These are phyloP conservation scores for Moxostoma hubbsi DNA, from an alignment of 2,797 vertebrate species.

Conservation along the genomic window DNA sequence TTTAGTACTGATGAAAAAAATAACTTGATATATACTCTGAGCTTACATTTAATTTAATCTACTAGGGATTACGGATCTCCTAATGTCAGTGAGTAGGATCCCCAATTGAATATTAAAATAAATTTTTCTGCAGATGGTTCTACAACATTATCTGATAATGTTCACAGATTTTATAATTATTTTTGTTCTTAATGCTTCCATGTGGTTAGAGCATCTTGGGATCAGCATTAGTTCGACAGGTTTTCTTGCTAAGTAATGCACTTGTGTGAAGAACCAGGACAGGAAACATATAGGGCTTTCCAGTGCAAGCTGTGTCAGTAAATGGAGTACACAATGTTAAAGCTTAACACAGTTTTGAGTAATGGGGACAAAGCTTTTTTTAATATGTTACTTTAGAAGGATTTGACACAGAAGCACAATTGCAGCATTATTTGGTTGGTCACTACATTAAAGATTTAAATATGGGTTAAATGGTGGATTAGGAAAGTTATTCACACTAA, in stretches of 20 bases:
- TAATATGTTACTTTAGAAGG: conserved; percentile 28
- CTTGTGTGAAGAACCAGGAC: conserved; percentile 41
- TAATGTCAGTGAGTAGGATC: conserved; percentile 73
- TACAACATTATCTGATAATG: conserved; percentile 68
- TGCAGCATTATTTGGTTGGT: background rate
- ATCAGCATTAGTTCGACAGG: conserved; percentile 46
- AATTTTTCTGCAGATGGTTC: conserved; percentile 77
- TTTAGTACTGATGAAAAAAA: conserved; percentile 79
- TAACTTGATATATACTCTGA: conserved; percentile 74
- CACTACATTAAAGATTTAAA: conserved; percentile 11
- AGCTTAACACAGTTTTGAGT: background rate
- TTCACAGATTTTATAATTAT: conserved; percentile 69
- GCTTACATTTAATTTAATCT: conserved; percentile 82
- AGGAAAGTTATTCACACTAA: conserved; percentile 7
- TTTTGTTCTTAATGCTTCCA: conserved; percentile 45
- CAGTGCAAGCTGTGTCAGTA: conserved; percentile 38
- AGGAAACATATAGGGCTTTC: conserved; percentile 51
- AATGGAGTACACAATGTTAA: conserved; percentile 23
- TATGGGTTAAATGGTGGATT: conserved; percentile 31
- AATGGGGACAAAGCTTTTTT: conserved; percentile 36
- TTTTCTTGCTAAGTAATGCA: conserved; percentile 44
- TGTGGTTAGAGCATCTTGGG: conserved; percentile 53
- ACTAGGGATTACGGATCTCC: conserved; percentile 75
- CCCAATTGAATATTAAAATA: conserved; percentile 77
- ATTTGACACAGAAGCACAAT: conserved; percentile 12